phyloP scores from a whole-genome alignment of 2,888 invertebrate species.

The Agrochola litura region DNA sequence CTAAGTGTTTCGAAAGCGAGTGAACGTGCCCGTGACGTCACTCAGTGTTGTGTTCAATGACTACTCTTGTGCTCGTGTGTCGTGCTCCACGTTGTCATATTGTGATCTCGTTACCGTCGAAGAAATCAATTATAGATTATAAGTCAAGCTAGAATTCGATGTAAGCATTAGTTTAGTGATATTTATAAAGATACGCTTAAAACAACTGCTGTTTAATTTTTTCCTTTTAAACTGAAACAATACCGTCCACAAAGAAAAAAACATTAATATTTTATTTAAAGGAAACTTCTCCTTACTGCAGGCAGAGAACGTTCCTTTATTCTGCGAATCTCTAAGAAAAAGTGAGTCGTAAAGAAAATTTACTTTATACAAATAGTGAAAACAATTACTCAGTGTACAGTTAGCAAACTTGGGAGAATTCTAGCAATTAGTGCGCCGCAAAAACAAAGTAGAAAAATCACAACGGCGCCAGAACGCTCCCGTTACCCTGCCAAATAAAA shows the following conservation, averaged over 20 bases:
- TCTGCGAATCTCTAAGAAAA: constrained; percentile 21
- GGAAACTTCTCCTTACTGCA: constrained; percentile 13
- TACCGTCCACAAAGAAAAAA: neutral
- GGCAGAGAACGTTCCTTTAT: constrained; percentile 1
- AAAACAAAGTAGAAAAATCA: constrained; percentile 66
- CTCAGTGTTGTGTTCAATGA: constrained; percentile 28
- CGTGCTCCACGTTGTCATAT: constrained; percentile 25
- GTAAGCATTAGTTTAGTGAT: constrained; percentile 57
- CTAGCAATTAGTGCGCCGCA: constrained; percentile 66
- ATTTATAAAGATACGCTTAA: constrained; percentile 62
- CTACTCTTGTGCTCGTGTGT: constrained; percentile 1
- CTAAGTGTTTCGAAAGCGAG: constrained; percentile 87
- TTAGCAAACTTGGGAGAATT: constrained; percentile 57
- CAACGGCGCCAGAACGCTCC: constrained; percentile 62
- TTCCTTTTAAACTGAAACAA: constrained; percentile 12
- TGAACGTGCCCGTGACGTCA: constrained; percentile 50
- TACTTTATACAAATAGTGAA: constrained; percentile 42
- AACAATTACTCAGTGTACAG: constrained; percentile 59
- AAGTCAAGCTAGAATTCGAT: constrained; percentile 39
- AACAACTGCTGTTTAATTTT: constrained; percentile 50
- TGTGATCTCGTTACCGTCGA: constrained; percentile 63
- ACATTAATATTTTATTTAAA: constrained; percentile 27
- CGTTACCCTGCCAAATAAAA: constrained; percentile 71
- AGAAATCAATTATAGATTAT: constrained; percentile 45
- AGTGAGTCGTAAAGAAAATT: constrained; percentile 35